Base-by-base conservation (phyloP, 2,888 invertebrate genomes). In the Sturmia bella region DNA sequence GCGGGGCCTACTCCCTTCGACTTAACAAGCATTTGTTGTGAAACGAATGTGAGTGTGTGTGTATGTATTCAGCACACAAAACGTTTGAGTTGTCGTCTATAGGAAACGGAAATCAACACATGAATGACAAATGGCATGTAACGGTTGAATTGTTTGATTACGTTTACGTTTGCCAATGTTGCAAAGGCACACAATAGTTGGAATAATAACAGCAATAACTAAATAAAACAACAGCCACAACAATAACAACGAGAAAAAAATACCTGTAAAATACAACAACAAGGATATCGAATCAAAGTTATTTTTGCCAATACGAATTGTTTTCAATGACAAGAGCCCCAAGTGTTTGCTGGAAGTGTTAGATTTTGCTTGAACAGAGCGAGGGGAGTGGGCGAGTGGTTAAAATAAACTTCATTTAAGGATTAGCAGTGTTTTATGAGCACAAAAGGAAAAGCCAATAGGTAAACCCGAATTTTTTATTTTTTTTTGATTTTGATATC, bases 51-150 rank as follows among this genome's bases (percentile, higher is more conserved):
- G 12, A 12, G 12, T 12, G 39, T 39, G 13, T 13, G 39, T 57
- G 43, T 39, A 59, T 59, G 5, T 50, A 68, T 76, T 52, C 32
- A 66, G 50, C 50, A 50, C 64, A 57, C 64, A 57, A 72, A 63
- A 45, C 73, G 48, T 64, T 52, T 72, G 54, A 66, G 15, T 66
- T 59, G 78, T 76, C 69, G 69, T 76, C 57, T 73, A 85, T 84
- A 85, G 87, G 88, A 87, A 88, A 88, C 89, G 88, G 88, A 89
- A 89, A 88, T 88, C 88, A 89, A 87, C 89, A 89, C 89, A 88
- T 88, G 88, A 89, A 89, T 89, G 89, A 88, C 89, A 89, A 89
- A 89, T 89, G 89, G 86, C 86, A 83, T 82, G 79, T 69, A 82
- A 82, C 79, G 82, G 69, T 82, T 82, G 74, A 82, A 79, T 82